These are phyloP conservation scores for Sthenelais limicola DNA, from an alignment of 2,888 invertebrate genomes.

Conservation along the genomic window DNA sequence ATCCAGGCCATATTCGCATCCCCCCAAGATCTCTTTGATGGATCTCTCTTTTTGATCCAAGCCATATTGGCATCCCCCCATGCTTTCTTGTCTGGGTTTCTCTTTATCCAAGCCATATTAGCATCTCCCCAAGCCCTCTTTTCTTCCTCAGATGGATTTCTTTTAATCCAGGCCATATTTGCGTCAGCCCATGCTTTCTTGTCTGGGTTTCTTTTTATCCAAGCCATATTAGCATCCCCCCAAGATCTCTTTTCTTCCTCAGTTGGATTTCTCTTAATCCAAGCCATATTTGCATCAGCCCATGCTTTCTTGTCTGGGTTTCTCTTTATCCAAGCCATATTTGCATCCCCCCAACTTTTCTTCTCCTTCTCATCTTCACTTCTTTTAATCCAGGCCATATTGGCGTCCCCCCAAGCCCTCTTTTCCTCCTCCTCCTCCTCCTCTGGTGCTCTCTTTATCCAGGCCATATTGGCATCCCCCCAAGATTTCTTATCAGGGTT, in stretches of 20 bases:
- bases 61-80: conserved; percentile 42
- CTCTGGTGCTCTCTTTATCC: conserved; percentile 41
- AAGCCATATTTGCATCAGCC: conserved; percentile 44
- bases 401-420: conserved; percentile 46
- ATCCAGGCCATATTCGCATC: conserved; percentile 50
- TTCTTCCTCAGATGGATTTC: conserved; percentile 22
- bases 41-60: conserved; percentile 45
- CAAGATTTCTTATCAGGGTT: conserved; percentile 42
- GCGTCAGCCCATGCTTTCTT: conserved; percentile 44
- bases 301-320: conserved; percentile 43
- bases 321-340: conserved; percentile 46
- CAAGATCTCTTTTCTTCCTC: conserved; percentile 44
- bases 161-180: conserved; percentile 48
- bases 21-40: conserved; percentile 45
- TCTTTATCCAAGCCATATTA: conserved; percentile 37
- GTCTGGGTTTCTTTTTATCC: conserved; percentile 48
- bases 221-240: conserved; percentile 48
- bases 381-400: conserved; percentile 50
- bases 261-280: conserved; percentile 40
- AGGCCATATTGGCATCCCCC: conserved; percentile 44
- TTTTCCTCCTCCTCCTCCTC: conserved; percentile 42
- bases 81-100: conserved; percentile 26
- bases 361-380: conserved; percentile 39
- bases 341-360: conserved; percentile 45
- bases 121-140: conserved; percentile 40